phyloP scores from a whole-genome alignment of 2,797 vertebrate species.

The Apodemus agrarius region DNA sequence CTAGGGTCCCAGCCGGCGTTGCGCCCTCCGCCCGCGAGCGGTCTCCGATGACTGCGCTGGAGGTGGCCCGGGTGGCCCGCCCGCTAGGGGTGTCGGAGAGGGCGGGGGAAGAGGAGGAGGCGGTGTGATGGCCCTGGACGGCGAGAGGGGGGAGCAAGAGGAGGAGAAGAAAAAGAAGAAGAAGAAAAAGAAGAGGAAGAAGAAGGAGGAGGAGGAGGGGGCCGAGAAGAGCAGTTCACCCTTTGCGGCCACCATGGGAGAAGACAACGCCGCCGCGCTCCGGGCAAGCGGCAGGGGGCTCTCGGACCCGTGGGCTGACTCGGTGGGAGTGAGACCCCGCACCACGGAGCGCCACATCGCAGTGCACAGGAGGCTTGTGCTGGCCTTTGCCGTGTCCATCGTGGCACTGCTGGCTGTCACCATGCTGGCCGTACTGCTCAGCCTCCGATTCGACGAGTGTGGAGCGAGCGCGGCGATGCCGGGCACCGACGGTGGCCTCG shows the following conservation, averaged over 20 bases:
- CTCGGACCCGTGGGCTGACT: slow-evolving; percentile 94
- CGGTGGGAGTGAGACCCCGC: slow-evolving; percentile 92
- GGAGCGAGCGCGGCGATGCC: slow-evolving; percentile 69
- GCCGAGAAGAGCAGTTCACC: slow-evolving; percentile 84
- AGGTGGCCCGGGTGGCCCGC: slow-evolving; percentile 58
- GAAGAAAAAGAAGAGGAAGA: slow-evolving; percentile 75
- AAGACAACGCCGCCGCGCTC: slow-evolving; percentile 90
- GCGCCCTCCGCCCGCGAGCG: slow-evolving; percentile 49
- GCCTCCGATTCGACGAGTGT: slow-evolving; percentile 94
- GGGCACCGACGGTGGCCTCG: slow-evolving; percentile 73
- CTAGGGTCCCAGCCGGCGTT: slow-evolving; percentile 45
- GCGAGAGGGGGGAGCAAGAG: slow-evolving; percentile 83
- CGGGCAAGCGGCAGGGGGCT: slow-evolving; percentile 92
- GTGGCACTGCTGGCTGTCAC: slow-evolving; percentile 94
- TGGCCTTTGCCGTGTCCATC: slow-evolving; percentile 95
- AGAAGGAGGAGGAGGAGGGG: slow-evolving; percentile 79
- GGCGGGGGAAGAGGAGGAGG: slow-evolving; percentile 82
- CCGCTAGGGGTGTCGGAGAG: slow-evolving; percentile 79
- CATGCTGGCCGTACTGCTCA: slow-evolving; percentile 93
- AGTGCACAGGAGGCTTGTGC: slow-evolving; percentile 93
- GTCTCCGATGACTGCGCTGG: slow-evolving; percentile 59
- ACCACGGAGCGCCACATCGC: slow-evolving; percentile 94
- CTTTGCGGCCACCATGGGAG: slow-evolving; percentile 90
- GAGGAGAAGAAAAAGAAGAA: slow-evolving; percentile 82
- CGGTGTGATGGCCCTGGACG: slow-evolving; percentile 88